Evolutionary conservation across 2,113 vertebrate genomes (phyloP).

Genomic region (Thalassoma bifasciatum): DNA sequence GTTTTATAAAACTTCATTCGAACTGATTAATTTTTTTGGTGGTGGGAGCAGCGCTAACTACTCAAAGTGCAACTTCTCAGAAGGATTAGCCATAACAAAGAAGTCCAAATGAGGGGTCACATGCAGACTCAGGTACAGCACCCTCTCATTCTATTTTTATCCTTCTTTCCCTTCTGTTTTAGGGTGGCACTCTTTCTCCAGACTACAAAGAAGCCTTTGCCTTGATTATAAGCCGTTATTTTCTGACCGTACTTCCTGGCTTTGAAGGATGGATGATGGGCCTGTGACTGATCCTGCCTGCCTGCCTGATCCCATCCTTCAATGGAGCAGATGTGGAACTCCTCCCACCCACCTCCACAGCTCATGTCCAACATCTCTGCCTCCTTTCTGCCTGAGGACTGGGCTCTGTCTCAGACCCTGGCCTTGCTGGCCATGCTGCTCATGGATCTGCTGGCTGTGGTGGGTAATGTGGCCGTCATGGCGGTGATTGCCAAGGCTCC

Average conservation of each 20-base stretch:
- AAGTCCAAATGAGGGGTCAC: neutral
- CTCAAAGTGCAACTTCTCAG: neutral
- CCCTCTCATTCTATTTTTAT: constrained; percentile 3
- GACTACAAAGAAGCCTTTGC: constrained; percentile 26
- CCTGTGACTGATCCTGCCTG: constrained; percentile 84
- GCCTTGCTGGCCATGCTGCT: constrained; percentile 96
- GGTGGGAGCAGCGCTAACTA: neutral
- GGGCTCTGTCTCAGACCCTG: constrained; percentile 87
- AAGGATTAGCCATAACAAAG: constrained; percentile 10
- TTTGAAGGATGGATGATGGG: constrained; percentile 94
- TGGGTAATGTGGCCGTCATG: constrained; percentile 95
- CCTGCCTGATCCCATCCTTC: constrained; percentile 81
- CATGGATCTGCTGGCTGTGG: constrained; percentile 92
- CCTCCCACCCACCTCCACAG: constrained; percentile 80
- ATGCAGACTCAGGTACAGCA: neutral
- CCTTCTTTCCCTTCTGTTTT: constrained; percentile 35
- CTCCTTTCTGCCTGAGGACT: constrained; percentile 80
- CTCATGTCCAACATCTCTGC: constrained; percentile 84
- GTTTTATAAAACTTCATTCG: constrained; percentile 12
- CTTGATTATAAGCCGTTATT: constrained; percentile 59
- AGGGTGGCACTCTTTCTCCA: constrained; percentile 40
- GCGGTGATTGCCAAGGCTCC: constrained; percentile 94
- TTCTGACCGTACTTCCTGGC: constrained; percentile 77
- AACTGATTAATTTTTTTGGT: constrained; percentile 25
- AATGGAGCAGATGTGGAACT: constrained; percentile 93